Evolutionary conservation across 30 jellyfish, hydroid and myxozoan species (phyloP), one percentile per base, ranked within the genome.

Genomic region (Hydra vulgaris): DNA sequence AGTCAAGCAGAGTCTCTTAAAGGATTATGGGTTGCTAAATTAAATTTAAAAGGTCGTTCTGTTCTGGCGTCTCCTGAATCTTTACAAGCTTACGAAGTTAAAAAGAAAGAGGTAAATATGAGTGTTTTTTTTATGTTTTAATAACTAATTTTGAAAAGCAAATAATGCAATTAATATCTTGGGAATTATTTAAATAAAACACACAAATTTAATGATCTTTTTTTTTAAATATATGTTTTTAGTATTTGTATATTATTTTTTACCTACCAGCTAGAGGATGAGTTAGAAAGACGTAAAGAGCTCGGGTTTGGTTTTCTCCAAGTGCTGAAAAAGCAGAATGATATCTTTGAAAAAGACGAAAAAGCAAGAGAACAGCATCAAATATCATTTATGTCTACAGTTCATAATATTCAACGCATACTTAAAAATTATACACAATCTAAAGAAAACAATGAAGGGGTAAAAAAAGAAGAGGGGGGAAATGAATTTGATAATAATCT

Each of bases 1-100:
- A 81, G 86, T 53, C 98, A 91, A 79, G 91, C 98, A 17, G 98
- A 91, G 72, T 86, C 98, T 0, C 95, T 91, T 75, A 91, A 91
- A 83, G 96, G 96, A 54, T 75, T 91, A 27, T 91, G 98, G 98
- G 96, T 86, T 0, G 98, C 95, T 54, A 91, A 91, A 72, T 72
- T 91, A 80, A 91, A 91, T 69, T 66, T 91, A 86, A 83, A 86
- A 68, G 97, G 95, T 18, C 69, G 94, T 56, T 75, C 93, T 26
- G 91, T 92, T 7, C 84, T 90, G 4, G 97, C 97, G 17, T 85
- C 97, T 4, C 87, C 83, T 18, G 94, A 77, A 74, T 95, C 82
- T 56, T 70, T 90, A 68, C 97, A 81, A 82, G 89, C 78, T 26
- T 90, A 78, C 66, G 97, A 85, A 54, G 72, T 79, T 24, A 85